phyloP scores from a whole-genome alignment of 2,888 invertebrate species.

The Synanthedon tipuliformis region DNA sequence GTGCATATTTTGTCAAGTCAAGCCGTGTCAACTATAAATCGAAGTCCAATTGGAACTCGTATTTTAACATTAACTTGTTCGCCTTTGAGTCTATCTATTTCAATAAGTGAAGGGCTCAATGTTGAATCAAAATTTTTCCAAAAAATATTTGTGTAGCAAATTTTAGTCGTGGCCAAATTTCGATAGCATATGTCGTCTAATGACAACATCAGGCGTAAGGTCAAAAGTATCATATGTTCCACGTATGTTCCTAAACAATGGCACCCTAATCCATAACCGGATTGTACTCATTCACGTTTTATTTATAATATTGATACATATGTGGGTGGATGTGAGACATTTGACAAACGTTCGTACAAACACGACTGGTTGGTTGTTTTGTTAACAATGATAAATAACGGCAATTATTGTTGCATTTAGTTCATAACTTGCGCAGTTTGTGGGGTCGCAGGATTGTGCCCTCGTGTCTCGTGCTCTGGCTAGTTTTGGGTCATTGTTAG shows the following conservation, averaged over 20 bases:
- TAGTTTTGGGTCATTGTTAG: background rate
- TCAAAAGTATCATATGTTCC: background rate
- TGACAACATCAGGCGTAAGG: background rate
- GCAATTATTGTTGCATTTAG: constrained; percentile 7
- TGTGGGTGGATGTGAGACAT: background rate
- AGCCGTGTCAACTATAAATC: background rate
- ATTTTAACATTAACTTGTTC: background rate
- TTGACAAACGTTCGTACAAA: constrained; percentile 5
- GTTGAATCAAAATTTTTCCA: too few species aligned
- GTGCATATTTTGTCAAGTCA: background rate
- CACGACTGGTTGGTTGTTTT: constrained; percentile 4
- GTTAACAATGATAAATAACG: constrained; percentile 8
- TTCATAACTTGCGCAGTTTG: background rate
- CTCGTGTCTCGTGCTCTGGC: background rate
- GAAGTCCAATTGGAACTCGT: background rate
- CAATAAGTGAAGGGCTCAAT: background rate
- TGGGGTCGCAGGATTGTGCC: background rate
- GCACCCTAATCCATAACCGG: background rate
- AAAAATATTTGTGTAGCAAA: too few species aligned
- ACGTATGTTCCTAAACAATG: background rate
- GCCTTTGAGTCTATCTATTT: background rate
- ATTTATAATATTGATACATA: background rate
- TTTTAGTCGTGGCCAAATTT: background rate
- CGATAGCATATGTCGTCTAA: background rate
- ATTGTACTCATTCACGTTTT: background rate